Evolutionary conservation across 2,797 vertebrate genomes (phyloP).

Genomic region (Anisognathus igniventris): DNA sequence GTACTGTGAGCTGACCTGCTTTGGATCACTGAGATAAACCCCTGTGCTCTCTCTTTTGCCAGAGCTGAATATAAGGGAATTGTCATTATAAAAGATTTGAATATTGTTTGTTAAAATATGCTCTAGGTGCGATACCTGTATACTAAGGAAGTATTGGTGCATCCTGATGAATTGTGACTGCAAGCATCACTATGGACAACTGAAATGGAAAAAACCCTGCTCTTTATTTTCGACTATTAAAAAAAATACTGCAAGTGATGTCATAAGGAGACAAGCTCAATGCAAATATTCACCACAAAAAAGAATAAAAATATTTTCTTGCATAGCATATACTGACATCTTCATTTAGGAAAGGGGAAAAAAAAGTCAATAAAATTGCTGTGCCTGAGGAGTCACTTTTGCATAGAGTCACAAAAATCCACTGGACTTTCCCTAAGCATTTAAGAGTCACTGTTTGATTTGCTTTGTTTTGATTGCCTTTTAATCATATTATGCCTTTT

Average conservation of each 20-base stretch:
- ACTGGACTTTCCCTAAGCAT: neutral
- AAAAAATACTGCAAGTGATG: neutral
- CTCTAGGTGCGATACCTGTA: neutral
- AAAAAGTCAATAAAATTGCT: neutral
- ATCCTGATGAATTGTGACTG: neutral
- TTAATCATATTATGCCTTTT: neutral
- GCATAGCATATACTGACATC: neutral
- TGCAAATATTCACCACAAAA: neutral
- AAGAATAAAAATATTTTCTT: neutral
- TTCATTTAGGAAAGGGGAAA: neutral
- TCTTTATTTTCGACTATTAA: neutral
- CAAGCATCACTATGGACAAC: neutral
- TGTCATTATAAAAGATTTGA: neutral
- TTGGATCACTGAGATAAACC: neutral
- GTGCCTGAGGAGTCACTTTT: neutral
- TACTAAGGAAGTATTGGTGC: neutral
- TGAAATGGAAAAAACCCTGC: neutral
- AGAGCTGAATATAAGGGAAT: neutral
- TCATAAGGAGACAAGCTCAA: neutral
- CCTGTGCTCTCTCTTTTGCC: neutral
- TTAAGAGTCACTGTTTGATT: neutral
- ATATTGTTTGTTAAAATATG: neutral
- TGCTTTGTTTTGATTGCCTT: neutral
- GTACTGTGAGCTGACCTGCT: neutral
- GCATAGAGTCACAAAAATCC: neutral